Evolutionary conservation across 2,797 vertebrate species (phyloP), one percentile per base, ranked within the genome.

Genomic region (Okamejei kenojei): DNA sequence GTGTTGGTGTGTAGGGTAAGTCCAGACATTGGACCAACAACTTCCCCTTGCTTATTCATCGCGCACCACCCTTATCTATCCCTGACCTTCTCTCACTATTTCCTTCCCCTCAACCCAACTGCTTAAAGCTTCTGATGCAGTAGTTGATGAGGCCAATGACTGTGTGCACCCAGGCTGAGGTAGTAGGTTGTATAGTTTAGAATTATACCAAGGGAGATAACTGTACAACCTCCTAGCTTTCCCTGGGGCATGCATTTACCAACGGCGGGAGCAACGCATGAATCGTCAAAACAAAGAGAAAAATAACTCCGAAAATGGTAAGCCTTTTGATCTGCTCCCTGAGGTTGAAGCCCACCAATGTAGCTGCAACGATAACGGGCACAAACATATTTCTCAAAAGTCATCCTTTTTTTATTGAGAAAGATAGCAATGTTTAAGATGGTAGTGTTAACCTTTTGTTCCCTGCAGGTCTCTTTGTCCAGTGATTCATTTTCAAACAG

Each of bases 111-210:
- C n/a, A n/a, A 29, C 17, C 58, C 29, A 45, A 45, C 38, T 58
- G 29, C 68, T 92, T 76, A 26, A 71, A 76, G 35, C 68, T 26
- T 38, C 71, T 45, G 38, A 7, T 76, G 17, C 35, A 74, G 68
- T 71, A 92, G 8, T n/a, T 23, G 38, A 54, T 29, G 90, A 17
- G 26, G 26, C 68, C 35, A 38, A 54, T 95, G 94, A 95, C 94
- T 95, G 97, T 97, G 97, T 96, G 97, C 96, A 96, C 97, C 95
- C 98, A 97, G 97, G 98, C 94, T 99, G 98, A 99, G 98, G 98
- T 99, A 99, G 98, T 99, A 99, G 98, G 98, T 99, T 99, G 98
- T 99, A 99, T 99, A 98, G 98, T 99, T 99, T 96, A 99, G 98
- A 98, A 97, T 98, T 97, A 98, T 97, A 98, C 97, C 97, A 97